Evolutionary conservation across 2,113 vertebrate genomes (phyloP), one percentile per base, ranked within the genome.

Genomic region (Tamias sibiricus): DNA sequence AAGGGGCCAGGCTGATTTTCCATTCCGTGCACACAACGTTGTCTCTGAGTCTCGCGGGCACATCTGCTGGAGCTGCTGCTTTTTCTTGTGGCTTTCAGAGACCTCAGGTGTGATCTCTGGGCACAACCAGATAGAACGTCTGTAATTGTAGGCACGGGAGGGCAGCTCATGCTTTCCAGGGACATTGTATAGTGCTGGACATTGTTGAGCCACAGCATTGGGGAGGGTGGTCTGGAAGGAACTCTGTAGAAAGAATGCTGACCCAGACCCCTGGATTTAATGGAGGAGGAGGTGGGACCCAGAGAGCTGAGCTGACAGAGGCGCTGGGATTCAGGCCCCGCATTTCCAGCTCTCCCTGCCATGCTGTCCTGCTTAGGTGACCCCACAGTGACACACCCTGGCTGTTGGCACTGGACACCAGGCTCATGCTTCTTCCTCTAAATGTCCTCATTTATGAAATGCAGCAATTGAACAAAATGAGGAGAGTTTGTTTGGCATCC

Each of bases 401-500:
- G 42, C 28, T 57, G 19, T 9, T 80, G 59, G 14, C 37, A 54
- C 24, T 57, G n/a, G 28, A 47, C 26, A 17, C 44, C 0, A 20
- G 1, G 1, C 7, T 0, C 4, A 0, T 19, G 2, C 32, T 49
- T n/a, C 72, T 84, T 71, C 13, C 11, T 2, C 17, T 85, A 17
- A 13, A 13, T 90, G 49, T 81, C 66, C 74, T 26, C 2, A 0
- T 42, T 80, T 82, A 62, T 40, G 42, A 69, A 81, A 68, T 75
- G 42, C 52, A 89, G 13, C 30, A 40, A 9, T 40, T 47, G 76
- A 54, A 49, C 88, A 44, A 77, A 69, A n/a, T 57, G n/a, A 26
- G 49, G 44, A 69, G 35, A 76, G 8, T 47, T 71, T 40, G 11
- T 28, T 35, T 74, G 52, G 20, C n/a, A 24, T 19, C 64, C 35